Conservation (phyloP, 2,113 vertebrate species). For the Heterotis niloticus region DNA sequence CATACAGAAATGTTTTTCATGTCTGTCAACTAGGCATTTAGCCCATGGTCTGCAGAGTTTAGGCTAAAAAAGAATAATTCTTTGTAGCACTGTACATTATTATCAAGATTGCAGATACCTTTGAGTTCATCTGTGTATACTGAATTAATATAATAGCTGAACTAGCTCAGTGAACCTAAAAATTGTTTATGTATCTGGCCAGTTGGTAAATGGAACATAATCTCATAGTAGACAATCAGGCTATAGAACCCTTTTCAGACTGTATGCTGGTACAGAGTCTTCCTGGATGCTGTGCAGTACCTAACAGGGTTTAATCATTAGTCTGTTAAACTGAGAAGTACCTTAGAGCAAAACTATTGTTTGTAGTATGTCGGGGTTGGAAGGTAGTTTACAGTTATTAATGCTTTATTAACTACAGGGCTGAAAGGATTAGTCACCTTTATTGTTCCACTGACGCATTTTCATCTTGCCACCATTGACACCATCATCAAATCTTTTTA, state of each 20-base stretch:
- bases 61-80: neutral
- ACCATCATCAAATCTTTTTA: neutral
- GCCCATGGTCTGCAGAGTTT: neutral
- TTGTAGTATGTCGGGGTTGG: neutral
- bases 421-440: neutral
- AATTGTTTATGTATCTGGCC: neutral
- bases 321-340: no score
- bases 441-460: neutral
- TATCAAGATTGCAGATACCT: neutral
- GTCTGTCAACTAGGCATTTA: no score
- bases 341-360: neutral
- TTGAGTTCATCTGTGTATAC: neutral
- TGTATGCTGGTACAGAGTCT: no score
- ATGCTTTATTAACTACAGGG: neutral
- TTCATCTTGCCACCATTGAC: neutral
- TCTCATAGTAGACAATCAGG: neutral
- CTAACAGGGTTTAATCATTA: no score
- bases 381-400: neutral
- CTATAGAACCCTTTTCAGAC: no score
- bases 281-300: no score
- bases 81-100: no score
- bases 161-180: neutral
- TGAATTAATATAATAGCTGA: neutral
- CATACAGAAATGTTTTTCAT: neutral
- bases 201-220: neutral